Evolutionary conservation across 2,797 vertebrate species (phyloP), one percentile per base, ranked within the genome.

Genomic region (Aplochiton taeniatus): DNA sequence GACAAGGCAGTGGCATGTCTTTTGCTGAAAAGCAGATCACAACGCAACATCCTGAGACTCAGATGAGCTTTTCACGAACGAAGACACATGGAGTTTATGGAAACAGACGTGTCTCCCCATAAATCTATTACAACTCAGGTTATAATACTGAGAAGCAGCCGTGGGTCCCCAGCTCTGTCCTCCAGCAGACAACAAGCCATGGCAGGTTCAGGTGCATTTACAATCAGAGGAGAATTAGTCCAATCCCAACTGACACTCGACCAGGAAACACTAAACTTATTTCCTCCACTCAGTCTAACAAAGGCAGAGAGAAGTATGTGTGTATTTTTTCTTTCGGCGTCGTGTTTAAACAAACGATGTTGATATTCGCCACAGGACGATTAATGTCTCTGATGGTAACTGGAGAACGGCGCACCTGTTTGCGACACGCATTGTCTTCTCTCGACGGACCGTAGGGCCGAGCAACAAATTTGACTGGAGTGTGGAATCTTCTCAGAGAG

Each of bases 191-290:
- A 78, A 63, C 50, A 65, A 75, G 64, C 70, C 31, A 65, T 66
- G 50, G 41, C 47, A 82, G 81, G 64, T 86, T 85, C 76, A 85
- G 79, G 48, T 82, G 73, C 69, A 72, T 61, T 41, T 45, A 45
- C 64, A 58, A 59, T 63, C 72, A 66, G n/a, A 41, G 74, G 60
- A 75, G 86, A 75, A 89, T 88, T 83, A 82, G 61, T 45, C 16
- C 20, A 1, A 55, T 58, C 58, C 73, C 72, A 9, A 16, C 50
- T 52, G 59, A 68, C 61, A 50, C 51, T 69, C 68, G 54, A 51
- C 50, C 31, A 78, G 74, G 78, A 16, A 9, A 73, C 55, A n/a
- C 8, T 65, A 31, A 71, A 69, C 53, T 73, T 0, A 70, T 83
- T 80, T 76, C 54, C 51, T 65, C 66, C 58, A 66, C 17, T 3